These are phyloP conservation scores for Serilophus lunatus DNA, from an alignment of 2,113 vertebrate genomes.

Conservation along the genomic window DNA sequence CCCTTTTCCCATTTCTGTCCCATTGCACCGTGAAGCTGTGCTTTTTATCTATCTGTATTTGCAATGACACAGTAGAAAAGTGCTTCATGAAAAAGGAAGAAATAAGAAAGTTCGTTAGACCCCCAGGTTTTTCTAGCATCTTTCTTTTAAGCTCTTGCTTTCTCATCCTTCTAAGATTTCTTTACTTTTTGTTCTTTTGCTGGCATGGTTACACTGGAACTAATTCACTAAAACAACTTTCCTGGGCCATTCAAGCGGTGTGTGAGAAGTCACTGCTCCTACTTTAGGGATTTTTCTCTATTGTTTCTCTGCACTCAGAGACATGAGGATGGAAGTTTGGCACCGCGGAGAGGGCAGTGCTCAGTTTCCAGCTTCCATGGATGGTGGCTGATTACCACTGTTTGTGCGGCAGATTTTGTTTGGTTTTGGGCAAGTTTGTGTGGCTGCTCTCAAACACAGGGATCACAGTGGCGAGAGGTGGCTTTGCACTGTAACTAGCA, in stretches of 20 bases:
- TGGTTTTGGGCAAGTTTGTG: not conserved
- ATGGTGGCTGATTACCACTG: not conserved
- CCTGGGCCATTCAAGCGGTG: fast-evolving
- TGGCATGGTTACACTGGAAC: not conserved
- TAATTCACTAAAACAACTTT: not conserved
- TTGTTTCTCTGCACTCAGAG: not conserved
- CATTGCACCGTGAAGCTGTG: not conserved
- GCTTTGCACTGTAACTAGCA: not conserved
- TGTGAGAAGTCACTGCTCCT: fast-evolving
- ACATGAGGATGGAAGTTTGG: not conserved
- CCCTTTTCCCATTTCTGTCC: not conserved
- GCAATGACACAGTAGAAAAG: not conserved
- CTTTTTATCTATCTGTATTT: not conserved
- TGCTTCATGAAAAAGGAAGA: not conserved
- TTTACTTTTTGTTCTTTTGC: not conserved
- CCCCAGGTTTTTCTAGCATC: not conserved
- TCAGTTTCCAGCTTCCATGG: not conserved
- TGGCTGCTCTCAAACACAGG: not conserved
- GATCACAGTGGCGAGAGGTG: not conserved
- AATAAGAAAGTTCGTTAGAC: not conserved
- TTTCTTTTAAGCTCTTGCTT: not conserved
- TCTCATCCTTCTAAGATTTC: not conserved
- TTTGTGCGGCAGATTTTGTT: no score
- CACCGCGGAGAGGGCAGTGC: not conserved
- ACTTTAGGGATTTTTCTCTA: not conserved